A percentile compares a stretch with the other conserved stretches of the same genome.
Conservation (phyloP, 2,888 invertebrate genomes). For the Ischnura elegans region DNA sequence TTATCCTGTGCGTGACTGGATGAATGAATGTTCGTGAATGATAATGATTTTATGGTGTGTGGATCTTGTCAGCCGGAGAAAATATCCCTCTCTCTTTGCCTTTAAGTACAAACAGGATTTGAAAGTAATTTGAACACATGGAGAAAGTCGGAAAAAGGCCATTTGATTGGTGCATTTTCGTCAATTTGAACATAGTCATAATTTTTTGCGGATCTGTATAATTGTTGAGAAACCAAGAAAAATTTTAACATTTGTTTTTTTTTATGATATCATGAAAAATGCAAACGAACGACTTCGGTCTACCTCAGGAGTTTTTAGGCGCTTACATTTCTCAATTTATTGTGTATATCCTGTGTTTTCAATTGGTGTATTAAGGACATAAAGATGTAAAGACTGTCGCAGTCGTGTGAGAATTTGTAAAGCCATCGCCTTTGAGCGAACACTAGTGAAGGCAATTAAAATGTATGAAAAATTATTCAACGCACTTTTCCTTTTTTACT, state of each 20-base stretch:
- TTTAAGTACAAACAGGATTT: constrained; percentile 65
- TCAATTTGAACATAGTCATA: constrained; percentile 26
- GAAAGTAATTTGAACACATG: constrained; percentile 38
- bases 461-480: constrained; percentile 51
- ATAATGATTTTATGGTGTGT: constrained; percentile 53
- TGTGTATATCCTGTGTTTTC: constrained; percentile 59
- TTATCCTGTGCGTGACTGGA: constrained; percentile 42
- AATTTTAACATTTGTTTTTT: constrained; percentile 45
- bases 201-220: constrained; percentile 41
- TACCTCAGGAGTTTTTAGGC: constrained; percentile 65
- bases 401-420: constrained; percentile 63
- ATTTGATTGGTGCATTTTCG: constrained; percentile 48
- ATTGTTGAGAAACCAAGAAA: background rate
- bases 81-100: constrained; percentile 62
- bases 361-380: constrained; percentile 59
- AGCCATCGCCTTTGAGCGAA: constrained; percentile 66
- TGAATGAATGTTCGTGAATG: constrained; percentile 45
- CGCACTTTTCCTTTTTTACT: constrained; percentile 36
- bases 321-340: constrained; percentile 57
- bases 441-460: constrained; percentile 64
- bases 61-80: constrained; percentile 59
- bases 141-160: constrained; percentile 28
- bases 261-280: background rate
- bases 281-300: constrained; percentile 61
- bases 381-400: constrained; percentile 66